Conservation (phyloP, 2,113 vertebrate species). For the Nothoprocta pentlandii region DNA sequence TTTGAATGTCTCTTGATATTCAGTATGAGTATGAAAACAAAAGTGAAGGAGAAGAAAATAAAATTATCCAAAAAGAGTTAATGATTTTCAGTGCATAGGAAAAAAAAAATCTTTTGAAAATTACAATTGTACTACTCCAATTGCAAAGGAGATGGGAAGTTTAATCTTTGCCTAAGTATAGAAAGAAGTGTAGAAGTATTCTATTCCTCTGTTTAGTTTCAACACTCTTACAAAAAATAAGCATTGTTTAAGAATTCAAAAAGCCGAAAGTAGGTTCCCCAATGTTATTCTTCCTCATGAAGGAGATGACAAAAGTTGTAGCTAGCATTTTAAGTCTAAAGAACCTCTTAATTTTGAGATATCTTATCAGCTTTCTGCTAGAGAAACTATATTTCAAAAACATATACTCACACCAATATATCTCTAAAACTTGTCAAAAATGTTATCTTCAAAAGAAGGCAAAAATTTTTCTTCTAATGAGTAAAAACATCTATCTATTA, state of each 20-base stretch:
- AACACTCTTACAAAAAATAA: background rate
- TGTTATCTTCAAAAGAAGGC: background rate
- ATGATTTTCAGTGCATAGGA: background rate
- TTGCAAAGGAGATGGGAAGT: background rate
- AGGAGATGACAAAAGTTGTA: background rate
- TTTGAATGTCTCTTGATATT: background rate
- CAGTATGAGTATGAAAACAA: background rate
- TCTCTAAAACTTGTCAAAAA: background rate
- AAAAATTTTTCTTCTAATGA: background rate
- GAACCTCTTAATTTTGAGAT: background rate
- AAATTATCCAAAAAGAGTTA: background rate
- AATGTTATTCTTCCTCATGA: background rate
- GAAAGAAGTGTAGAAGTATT: background rate
- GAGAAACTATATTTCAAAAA: background rate
- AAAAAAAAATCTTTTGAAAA: background rate
- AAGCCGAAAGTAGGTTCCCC: background rate
- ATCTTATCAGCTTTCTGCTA: background rate
- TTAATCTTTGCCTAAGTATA: background rate
- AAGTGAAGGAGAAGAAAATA: background rate
- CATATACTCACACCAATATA: background rate
- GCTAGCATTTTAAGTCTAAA: background rate
- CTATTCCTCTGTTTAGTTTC: background rate
- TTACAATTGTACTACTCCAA: background rate
- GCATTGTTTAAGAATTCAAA: background rate
- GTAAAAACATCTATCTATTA: background rate